Conservation (phyloP, 2,113 vertebrate genomes). For the Cephalophus harveyi region DNA sequence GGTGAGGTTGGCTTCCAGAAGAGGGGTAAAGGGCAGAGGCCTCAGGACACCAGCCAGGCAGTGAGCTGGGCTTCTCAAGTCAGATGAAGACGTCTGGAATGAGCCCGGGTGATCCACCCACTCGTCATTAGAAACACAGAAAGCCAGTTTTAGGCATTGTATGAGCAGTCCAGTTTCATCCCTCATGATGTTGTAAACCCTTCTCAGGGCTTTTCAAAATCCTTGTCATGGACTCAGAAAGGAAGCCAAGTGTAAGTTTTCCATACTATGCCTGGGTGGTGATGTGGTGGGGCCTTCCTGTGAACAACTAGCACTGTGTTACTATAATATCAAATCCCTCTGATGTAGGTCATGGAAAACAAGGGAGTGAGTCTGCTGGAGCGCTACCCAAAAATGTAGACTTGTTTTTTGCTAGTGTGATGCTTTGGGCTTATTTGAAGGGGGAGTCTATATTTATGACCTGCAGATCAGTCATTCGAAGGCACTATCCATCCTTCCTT, state of each 20-base stretch:
- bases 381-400: not conserved
- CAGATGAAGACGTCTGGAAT: not conserved
- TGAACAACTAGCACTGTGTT: not conserved
- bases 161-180: not conserved
- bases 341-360: not conserved
- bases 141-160: not conserved
- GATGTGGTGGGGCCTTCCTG: not conserved
- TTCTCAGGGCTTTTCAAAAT: not conserved
- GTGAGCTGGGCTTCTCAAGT: not conserved
- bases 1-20: not conserved
- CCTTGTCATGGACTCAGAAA: not conserved
- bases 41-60: rapidly evolving
- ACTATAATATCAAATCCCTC: not conserved
- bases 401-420: not conserved
- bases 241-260: not conserved
- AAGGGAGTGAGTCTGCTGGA: not conserved
- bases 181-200: not conserved
- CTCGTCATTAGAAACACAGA: not conserved
- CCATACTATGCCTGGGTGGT: not conserved
- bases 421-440: not conserved
- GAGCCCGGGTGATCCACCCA: rapidly evolving
- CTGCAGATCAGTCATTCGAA: too few species aligned
- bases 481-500: not conserved
- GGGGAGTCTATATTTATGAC: too few species aligned
- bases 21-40: not conserved